Evolutionary conservation across 2,113 vertebrate genomes (phyloP), one percentile per base, ranked within the genome.

Genomic region (Myrmophylax atrothorax): DNA sequence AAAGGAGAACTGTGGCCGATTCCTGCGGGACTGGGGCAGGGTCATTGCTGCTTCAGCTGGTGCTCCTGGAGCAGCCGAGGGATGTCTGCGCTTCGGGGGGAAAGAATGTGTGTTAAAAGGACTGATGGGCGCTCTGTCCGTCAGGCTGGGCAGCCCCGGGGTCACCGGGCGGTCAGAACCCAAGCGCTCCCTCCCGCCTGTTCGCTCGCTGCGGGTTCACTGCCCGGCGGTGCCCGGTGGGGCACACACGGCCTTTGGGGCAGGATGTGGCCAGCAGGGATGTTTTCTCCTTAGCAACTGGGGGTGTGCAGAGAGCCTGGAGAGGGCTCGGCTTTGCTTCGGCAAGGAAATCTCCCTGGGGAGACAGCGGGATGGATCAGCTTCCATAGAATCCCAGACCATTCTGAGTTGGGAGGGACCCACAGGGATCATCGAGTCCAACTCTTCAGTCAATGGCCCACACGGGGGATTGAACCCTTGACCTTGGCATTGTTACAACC

Each of bases 161-260:
- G 98, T 98, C 98, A 98, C 94, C 95, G 53, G 85, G 96, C 97
- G 98, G 98, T 98, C 98, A 98, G 97, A 98, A 98, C 95, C 97
- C 98, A 98, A 97, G 40, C 40, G 40, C 40, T 97, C 94, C 98
- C 97, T 96, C 95, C 96, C 96, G 96, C 92, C 95, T 97, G 95
- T 96, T 97, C 70, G 52, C 84, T 79, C 96, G 31, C 63, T 18
- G 86, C 58, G 95, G 91, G 95, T 94, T 97, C 97, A 64, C 90
- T 23, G 63, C 96, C 95, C 96, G 77, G 82, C 68, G 90, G 76
- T 86, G 85, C 95, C 95, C 97, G 40, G 14, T 40, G 40, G 40
- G 40, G 40, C 40, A 40, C 40, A 40, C 40, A 11, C 12, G 40
- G 40, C 40, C 35, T 24, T 68, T 59, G 84, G 56, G 28, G 74